phyloP scores from a whole-genome alignment of 2,888 invertebrate species.

The Athrips mouffetella region DNA sequence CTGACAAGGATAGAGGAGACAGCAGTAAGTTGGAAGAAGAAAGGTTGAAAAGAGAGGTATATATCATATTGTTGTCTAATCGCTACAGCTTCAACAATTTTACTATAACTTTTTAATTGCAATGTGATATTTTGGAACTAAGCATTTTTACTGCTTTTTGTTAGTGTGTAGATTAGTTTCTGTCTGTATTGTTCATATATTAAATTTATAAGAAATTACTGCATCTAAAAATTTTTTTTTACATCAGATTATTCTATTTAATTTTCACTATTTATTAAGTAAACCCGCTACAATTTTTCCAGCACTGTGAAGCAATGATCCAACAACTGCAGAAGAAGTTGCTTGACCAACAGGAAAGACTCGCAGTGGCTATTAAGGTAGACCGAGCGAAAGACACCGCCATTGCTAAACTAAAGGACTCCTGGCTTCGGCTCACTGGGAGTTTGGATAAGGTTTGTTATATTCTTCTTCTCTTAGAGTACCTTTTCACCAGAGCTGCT shows the following conservation, averaged over 20 bases:
- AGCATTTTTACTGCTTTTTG: too few relatives aligned
- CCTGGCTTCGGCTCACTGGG: slow-evolving; percentile 76
- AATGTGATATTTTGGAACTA: too few relatives aligned
- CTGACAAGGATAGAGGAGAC: slow-evolving; percentile 51
- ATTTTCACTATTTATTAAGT: background rate
- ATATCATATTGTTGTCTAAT: too few relatives aligned
- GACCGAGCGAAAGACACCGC: slow-evolving; percentile 86
- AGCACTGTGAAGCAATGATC: slow-evolving; percentile 88
- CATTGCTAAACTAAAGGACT: slow-evolving; percentile 81
- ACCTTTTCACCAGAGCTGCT: too few relatives aligned
- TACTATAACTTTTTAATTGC: too few relatives aligned
- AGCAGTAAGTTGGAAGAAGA: slow-evolving; percentile 84
- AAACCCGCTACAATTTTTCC: slow-evolving; percentile 20
- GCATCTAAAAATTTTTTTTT: background rate
- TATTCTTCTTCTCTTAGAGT: too few relatives aligned
- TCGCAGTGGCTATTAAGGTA: slow-evolving; percentile 87
- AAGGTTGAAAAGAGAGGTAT: slow-evolving; percentile 85
- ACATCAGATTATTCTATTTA: background rate
- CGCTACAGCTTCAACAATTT: too few relatives aligned
- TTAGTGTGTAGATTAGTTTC: too few relatives aligned
- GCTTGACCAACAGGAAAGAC: slow-evolving; percentile 86
- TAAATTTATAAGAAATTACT: too few relatives aligned
- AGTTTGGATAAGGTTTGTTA: slow-evolving; percentile 64
- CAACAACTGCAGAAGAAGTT: slow-evolving; percentile 84
- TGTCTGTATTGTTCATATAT: too few relatives aligned